These are phyloP conservation scores for Philereme vetulata DNA, from an alignment of 2,888 invertebrate species.

Conservation along the genomic window DNA sequence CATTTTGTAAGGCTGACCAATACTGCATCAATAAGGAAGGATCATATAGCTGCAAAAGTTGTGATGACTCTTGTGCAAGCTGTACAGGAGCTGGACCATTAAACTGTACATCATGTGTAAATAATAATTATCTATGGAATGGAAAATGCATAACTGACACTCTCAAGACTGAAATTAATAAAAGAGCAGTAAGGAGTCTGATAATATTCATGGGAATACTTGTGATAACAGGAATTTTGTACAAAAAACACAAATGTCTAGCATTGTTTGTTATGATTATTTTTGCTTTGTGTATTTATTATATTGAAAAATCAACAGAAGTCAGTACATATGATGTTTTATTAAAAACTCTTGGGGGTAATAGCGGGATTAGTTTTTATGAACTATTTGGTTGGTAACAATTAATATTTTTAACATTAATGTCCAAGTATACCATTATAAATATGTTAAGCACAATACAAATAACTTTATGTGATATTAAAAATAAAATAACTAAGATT, in stretches of 20 bases:
- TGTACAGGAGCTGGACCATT: constrained; percentile 94
- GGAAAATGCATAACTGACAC: constrained; percentile 62
- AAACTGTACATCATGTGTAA: constrained; percentile 91
- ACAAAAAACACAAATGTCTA: constrained; percentile 49
- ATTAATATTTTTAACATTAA: neutral
- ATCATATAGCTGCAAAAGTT: constrained; percentile 89
- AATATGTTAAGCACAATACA: constrained; percentile 1
- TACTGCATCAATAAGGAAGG: constrained; percentile 96
- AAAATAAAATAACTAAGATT: constrained; percentile 5
- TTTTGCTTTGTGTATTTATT: constrained; percentile 58
- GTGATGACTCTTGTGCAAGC: constrained; percentile 91
- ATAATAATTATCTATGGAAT: constrained; percentile 54
- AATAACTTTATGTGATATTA: constrained; percentile 23
- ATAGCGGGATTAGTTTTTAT: constrained; percentile 8
- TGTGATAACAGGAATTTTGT: constrained; percentile 53
- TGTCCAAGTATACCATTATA: constrained; percentile 1
- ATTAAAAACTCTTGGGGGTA: constrained; percentile 42
- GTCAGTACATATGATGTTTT: constrained; percentile 46
- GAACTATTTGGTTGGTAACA: neutral
- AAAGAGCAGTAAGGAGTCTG: constrained; percentile 49
- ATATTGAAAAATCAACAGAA: constrained; percentile 52
- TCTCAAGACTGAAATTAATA: constrained; percentile 52
- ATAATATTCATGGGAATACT: constrained; percentile 58
- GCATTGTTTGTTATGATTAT: constrained; percentile 53
- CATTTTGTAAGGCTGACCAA: constrained; percentile 85